These are phyloP conservation scores for Cephalopachus bancanus DNA, from an alignment of 2,797 vertebrate species.

Conservation along the genomic window DNA sequence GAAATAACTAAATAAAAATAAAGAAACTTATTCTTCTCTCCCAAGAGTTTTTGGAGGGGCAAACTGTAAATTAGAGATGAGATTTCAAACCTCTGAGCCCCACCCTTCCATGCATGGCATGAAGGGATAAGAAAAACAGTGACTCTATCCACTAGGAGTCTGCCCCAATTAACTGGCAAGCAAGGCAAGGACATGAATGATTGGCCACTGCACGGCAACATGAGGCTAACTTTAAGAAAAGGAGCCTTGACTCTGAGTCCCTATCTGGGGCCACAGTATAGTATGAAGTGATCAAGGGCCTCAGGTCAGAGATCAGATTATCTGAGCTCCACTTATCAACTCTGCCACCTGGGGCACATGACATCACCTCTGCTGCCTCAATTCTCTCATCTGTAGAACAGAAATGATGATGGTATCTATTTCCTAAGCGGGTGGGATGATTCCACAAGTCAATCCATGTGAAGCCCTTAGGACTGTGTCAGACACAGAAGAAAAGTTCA, in stretches of 20 bases:
- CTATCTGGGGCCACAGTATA: neutral
- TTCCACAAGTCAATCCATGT: neutral
- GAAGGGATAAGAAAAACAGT: neutral
- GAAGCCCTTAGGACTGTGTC: neutral
- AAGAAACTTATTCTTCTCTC: conserved; percentile 16
- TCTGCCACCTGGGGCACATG: neutral
- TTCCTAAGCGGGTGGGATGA: neutral
- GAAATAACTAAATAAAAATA: neutral
- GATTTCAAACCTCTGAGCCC: neutral
- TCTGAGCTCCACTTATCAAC: neutral
- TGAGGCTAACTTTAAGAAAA: neutral
- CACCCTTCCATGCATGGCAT: neutral
- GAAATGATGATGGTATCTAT: neutral
- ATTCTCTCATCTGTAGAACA: neutral
- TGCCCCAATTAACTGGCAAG: neutral
- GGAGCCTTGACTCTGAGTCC: neutral
- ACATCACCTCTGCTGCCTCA: neutral
- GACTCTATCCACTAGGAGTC: neutral
- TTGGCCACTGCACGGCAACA: neutral
- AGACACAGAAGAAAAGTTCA: neutral
- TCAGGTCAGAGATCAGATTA: neutral
- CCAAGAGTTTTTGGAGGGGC: neutral
- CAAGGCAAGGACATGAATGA: neutral
- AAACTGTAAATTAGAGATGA: conserved; percentile 26
- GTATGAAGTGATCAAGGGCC: neutral